Evolutionary conservation across 1,140 invertebrate species (phyloP), one percentile per base, ranked within the genome.

Genomic region (Drosophila guanche): DNA sequence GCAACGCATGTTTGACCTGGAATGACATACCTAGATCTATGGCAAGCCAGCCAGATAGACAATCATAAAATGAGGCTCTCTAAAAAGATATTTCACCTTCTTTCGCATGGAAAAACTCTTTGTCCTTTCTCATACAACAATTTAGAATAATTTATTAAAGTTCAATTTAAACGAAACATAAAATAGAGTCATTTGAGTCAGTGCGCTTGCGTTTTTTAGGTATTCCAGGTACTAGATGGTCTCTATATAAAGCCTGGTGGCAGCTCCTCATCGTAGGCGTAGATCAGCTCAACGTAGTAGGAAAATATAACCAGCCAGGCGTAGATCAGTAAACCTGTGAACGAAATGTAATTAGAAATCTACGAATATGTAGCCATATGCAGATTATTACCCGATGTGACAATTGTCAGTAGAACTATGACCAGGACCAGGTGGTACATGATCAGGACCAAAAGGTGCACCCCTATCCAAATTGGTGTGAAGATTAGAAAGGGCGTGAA

Each of bases 291-390:
- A 2, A 61, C 33, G 8, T 76, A 89, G 25, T 88, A 88, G 1
- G 83, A 88, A 45, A 42, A 88, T 2, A 88, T 45, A 6, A 88
- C 57, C 12, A 79, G 2, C 83, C 83, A 88, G 12, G 74, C 55
- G 25, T 88, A 88, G 5, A 89, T 29, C 2, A 88, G 23, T 5
- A 72, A 0, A 16, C 33, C 83, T 88, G 6, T 6, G 20, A 10
- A 20, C 4, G 16, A 6, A 10, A 43, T 2, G 2, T 43, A n/a
- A n/a, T 1, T 8, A 3, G 0, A 2, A 14, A 22, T n/a, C 2
- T 5, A 14, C 2, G 20, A 2, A 12, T 16, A 4, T 37, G 7
- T 20, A 27, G 8, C 16, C 37, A n/a, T n/a, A 12, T 43, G 1
- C 20, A 5, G 1, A 1, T 5, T 2, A 1, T 67, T 43, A 86